phyloP scores from a whole-genome alignment of 2,888 invertebrate species.

The Cephus runcator region DNA sequence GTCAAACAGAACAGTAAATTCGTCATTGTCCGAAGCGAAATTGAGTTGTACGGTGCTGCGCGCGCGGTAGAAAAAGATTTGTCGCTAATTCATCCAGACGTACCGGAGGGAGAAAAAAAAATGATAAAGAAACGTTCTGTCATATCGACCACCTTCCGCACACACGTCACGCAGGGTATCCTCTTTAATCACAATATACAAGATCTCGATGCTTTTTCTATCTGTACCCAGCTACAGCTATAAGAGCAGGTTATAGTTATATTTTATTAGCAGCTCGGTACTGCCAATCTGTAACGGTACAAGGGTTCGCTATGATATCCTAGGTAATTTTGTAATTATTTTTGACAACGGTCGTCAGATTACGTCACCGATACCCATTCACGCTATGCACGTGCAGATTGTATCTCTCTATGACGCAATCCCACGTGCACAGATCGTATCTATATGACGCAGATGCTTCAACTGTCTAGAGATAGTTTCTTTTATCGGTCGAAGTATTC shows the following conservation, averaged over 20 bases:
- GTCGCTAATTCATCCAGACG: not conserved
- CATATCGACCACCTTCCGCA: not conserved
- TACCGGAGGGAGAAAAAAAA: not conserved
- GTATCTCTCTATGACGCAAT: too few relatives aligned
- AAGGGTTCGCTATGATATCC: not conserved
- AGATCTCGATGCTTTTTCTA: not conserved
- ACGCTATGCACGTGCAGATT: too few relatives aligned
- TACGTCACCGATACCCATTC: not conserved
- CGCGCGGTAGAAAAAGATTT: not conserved
- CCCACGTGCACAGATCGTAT: not conserved
- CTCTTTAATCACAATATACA: not conserved
- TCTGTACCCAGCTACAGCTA: not conserved
- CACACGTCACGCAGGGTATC: too few relatives aligned
- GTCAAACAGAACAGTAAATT: not conserved
- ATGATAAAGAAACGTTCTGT: not conserved
- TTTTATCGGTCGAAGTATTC: slow-evolving; percentile 60
- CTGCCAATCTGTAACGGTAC: not conserved
- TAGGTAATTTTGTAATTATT: not conserved
- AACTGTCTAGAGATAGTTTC: slow-evolving; percentile 44
- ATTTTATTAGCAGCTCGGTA: not conserved
- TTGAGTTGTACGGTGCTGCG: not conserved
- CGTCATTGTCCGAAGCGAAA: not conserved
- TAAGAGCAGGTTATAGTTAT: not conserved
- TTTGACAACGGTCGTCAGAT: not conserved
- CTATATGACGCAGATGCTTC: not conserved